Evolutionary conservation across 1,140 invertebrate genomes (phyloP), one percentile per base, ranked within the genome.

Genomic region (Cryptotermes secundus): DNA sequence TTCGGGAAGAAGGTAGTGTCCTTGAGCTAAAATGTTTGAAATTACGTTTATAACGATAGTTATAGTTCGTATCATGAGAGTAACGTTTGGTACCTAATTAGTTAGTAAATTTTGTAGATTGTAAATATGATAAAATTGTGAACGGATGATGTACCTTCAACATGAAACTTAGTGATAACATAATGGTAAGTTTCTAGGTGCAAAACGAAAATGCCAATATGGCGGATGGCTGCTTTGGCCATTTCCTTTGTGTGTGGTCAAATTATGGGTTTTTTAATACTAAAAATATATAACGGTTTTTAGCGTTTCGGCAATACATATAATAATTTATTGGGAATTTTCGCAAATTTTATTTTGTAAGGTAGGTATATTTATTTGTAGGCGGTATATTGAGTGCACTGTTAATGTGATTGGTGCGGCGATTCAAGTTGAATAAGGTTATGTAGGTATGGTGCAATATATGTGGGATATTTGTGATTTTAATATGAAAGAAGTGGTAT

Each of bases 81-180:
- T 90, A 89, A 92, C 91, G 91, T 91, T 91, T 89, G 88, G 88
- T 91, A 91, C 87, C 89, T 88, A 91, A 90, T 90, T 91, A 85
- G 88, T 88, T 85, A 88, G 88, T 88, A 87, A 87, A 89, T 84
- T 86, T 87, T 88, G 86, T 88, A 87, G 86, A 87, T 89, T 83
- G 87, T 88, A 88, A 85, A 87, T 87, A 87, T 90, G 86, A 87
- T 88, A 86, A 88, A 91, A 89, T 90, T 89, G 89, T 86, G 85
- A 86, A 87, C 89, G 90, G 91, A 92, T 92, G 91, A 89, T 89
- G 86, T 85, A 87, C 86, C 88, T 89, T 88, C 89, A 87, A 88
- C 86, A 88, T 87, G 88, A 89, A 90, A 91, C 90, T 91, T 92
- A 90, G 90, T 91, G 91, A 93, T 92, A 91, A 91, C 91, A 91